Evolutionary conservation across 2,797 vertebrate genomes (phyloP).

Genomic region (Catamblyrhynchus diadema): DNA sequence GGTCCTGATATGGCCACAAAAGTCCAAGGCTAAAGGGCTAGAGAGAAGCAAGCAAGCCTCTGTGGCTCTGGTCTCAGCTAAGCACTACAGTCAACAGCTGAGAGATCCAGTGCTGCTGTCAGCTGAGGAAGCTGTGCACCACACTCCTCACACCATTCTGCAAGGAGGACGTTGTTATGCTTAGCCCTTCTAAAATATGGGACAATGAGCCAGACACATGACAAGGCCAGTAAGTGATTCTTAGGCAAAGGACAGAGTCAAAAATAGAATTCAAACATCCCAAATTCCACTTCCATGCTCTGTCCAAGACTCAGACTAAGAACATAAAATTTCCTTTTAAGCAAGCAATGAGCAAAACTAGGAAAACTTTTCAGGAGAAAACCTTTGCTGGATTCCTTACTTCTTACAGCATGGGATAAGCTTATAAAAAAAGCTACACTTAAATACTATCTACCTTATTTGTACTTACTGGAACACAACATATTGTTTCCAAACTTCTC

Average conservation of each 20-base stretch:
- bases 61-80: not conserved
- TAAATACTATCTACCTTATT: constrained; percentile 16
- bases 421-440: not conserved
- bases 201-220: not conserved
- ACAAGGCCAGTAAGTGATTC: not conserved
- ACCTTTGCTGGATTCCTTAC: constrained; percentile 38
- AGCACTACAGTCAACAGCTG: not conserved
- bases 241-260: constrained; percentile 13
- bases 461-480: constrained; percentile 23
- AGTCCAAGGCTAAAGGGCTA: not conserved
- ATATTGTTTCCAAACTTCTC: not conserved
- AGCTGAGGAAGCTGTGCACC: not conserved
- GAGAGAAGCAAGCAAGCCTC: not conserved
- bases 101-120: not conserved
- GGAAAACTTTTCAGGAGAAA: constrained; percentile 5
- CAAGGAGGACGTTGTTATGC: not conserved
- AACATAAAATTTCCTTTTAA: constrained; percentile 45
- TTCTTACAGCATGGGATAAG: constrained; percentile 33
- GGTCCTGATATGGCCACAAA: not conserved
- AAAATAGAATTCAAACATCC: constrained; percentile 27
- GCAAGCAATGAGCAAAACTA: not conserved
- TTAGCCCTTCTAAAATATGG: not conserved
- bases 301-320: not conserved
- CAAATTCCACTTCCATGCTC: not conserved
- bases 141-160: not conserved